A percentile compares a stretch with the other conserved stretches of the same genome.
phyloP scores from a whole-genome alignment of 1,140 invertebrate genomes.

The Cheumatopsyche charites region DNA sequence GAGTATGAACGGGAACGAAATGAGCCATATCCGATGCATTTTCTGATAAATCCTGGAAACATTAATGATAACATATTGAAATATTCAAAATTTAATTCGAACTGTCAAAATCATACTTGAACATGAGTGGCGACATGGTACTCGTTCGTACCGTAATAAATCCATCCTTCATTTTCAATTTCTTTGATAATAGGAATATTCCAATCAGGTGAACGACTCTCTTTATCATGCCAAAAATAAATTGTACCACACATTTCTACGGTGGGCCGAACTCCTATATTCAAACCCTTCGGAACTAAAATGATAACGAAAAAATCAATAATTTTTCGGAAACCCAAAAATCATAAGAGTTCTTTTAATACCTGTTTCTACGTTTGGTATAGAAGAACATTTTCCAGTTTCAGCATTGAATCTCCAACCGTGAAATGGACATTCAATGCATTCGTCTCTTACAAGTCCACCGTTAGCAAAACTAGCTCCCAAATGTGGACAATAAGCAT shows the following conservation, averaged over 20 bases:
- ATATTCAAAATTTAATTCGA: background rate
- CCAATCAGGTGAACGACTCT: conserved; percentile 74
- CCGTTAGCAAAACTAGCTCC: conserved; percentile 84
- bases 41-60: conserved; percentile 83
- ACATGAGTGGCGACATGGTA: conserved; percentile 77
- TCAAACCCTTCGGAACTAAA: conserved; percentile 66
- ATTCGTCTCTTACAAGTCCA: conserved; percentile 75
- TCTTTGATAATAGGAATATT: conserved; percentile 64
- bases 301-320: conserved; percentile 20
- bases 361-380: conserved; percentile 64
- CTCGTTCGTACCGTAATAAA: conserved; percentile 76
- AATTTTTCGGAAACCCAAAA: background rate
- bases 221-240: conserved; percentile 85
- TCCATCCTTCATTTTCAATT: conserved; percentile 65
- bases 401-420: conserved; percentile 75
- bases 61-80: background rate
- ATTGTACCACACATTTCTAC: conserved; percentile 76
- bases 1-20: conserved; percentile 75
- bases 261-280: conserved; percentile 69
- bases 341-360: too few species aligned
- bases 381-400: conserved; percentile 72
- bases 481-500: conserved; percentile 89
- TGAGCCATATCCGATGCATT: conserved; percentile 89
- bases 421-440: conserved; percentile 89
- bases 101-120: conserved; percentile 64